Evolutionary conservation across 2,797 vertebrate species (phyloP), one percentile per base, ranked within the genome.

Genomic region (Sandelia bainsii): DNA sequence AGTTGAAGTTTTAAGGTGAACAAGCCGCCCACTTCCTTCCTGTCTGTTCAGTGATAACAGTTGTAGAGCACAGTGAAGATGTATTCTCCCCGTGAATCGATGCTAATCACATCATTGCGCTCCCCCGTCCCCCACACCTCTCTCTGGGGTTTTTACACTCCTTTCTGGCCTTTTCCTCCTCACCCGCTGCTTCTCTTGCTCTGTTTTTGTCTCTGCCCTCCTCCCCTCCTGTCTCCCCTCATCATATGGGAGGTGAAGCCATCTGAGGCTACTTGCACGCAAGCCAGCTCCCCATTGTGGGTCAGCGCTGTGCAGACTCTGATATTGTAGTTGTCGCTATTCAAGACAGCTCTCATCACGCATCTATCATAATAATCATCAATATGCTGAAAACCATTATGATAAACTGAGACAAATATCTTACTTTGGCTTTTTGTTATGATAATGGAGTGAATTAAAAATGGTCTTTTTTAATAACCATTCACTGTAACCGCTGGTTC

Each of bases 61-160:
- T 80, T 49, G 72, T 67, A 57, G 70, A 87, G 74, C 69, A 19
- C 53, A 69, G 79, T 63, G 76, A 84, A 83, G 82, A 90, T 89
- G 54, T 87, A 86, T 79, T 91, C 87, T 82, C 81, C 53, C 72
- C 56, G 79, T 74, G 78, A 91, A 89, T 93, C 91, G 56, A 91
- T 91, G 88, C 83, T 89, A 88, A 89, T 90, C 84, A 80, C 91
- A 88, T 90, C 84, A 88, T 70, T 68, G 76, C 80, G 64, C 71
- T 52, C 56, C 77, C 58, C 71, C 23, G 12, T 76, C 72, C 77
- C 73, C 71, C 62, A 32, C 52, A 49, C 68, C 69, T 83, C 83
- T 85, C 88, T 80, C 84, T 74, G 82, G 84, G 83, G 85, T 65
- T 90, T n/a, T 90, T 80, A 84, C 76, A 66, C 87, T 82, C 61